A percentile compares a stretch with the other conserved stretches of the same genome.
Conservation (phyloP, 1,140 invertebrate genomes). For the Rhizoglyphus robini region DNA sequence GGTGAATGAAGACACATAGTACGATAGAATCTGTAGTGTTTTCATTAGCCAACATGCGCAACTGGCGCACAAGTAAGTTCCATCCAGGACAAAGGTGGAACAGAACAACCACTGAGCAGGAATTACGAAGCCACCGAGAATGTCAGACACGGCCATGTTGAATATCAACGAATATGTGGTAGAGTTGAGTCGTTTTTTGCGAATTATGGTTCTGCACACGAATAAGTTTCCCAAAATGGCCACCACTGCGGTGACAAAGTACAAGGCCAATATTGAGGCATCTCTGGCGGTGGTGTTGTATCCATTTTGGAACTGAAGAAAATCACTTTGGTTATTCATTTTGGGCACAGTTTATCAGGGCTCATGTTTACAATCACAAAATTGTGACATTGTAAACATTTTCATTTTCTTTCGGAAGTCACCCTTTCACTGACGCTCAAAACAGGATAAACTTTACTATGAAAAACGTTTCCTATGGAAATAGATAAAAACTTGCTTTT, state of each 20-base stretch:
- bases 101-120: constrained; percentile 14
- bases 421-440: too few relatives aligned
- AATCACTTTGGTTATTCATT: too few relatives aligned
- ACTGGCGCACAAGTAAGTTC: neutral
- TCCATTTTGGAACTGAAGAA: too few relatives aligned
- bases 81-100: constrained; percentile 1
- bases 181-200: constrained; percentile 34
- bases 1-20: constrained; percentile 42
- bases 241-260: neutral
- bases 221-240: constrained; percentile 33
- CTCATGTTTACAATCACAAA: too few relatives aligned
- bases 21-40: constrained; percentile 7
- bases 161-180: constrained; percentile 76
- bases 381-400: too few relatives aligned
- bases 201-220: constrained; percentile 30
- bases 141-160: constrained; percentile 65
- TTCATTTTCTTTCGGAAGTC: too few relatives aligned
- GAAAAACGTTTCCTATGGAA: too few relatives aligned
- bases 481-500: too few relatives aligned
- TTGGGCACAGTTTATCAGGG: too few relatives aligned
- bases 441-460: too few relatives aligned
- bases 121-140: constrained; percentile 11
- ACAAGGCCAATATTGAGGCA: too few relatives aligned
- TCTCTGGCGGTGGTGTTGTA: too few relatives aligned
- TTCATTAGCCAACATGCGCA: constrained; percentile 1